Evolutionary conservation across 2,113 vertebrate genomes (phyloP).

Genomic region (Hydropotes inermis): DNA sequence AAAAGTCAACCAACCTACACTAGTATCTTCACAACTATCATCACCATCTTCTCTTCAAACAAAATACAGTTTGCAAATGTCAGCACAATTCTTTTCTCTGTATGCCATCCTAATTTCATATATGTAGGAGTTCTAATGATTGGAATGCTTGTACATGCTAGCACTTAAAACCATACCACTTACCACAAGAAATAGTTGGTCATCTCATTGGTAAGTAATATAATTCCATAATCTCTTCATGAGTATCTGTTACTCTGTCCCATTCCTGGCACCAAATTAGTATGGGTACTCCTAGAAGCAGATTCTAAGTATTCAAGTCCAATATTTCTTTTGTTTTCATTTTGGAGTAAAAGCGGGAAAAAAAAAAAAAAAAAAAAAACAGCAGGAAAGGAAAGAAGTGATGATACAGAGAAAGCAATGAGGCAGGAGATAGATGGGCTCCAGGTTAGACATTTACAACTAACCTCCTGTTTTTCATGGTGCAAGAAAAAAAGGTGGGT

Average conservation of each 20-base stretch:
- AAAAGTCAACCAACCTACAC: background rate
- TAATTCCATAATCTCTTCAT: background rate
- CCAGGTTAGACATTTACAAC: background rate
- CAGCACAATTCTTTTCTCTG: background rate
- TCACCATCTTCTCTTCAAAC: background rate
- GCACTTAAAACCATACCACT: background rate
- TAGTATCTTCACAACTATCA: background rate
- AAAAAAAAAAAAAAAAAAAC: background rate
- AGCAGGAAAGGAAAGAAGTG: background rate
- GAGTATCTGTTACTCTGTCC: background rate
- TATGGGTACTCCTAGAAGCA: background rate
- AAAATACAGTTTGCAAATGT: background rate
- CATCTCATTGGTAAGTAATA: background rate
- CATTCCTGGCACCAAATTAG: background rate
- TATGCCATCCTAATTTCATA: background rate
- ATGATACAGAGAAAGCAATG: background rate
- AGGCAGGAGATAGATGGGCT: background rate
- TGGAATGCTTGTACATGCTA: rapidly evolving
- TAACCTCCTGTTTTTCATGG: background rate
- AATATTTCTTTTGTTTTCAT: background rate
- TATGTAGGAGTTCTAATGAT: background rate
- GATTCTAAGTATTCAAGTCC: background rate
- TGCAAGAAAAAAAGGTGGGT: background rate
- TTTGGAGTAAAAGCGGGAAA: background rate
- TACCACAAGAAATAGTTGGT: background rate